A percentile compares a stretch with the other conserved stretches of the same genome.
Evolutionary conservation across 1,140 invertebrate species (phyloP).

Genomic region (Lasioglossum albipes): DNA sequence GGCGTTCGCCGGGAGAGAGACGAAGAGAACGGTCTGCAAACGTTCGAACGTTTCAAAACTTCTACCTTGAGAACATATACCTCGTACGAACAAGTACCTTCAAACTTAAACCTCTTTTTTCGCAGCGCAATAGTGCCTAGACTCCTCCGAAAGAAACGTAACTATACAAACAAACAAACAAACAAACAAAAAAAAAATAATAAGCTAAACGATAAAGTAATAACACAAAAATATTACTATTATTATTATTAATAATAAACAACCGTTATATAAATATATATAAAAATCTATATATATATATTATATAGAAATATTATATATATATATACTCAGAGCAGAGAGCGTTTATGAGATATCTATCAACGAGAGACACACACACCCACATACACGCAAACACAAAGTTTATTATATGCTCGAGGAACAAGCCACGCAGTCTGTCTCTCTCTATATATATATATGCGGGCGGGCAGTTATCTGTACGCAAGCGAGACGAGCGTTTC

Average conservation of each 20-base stretch:
- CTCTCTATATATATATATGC: neutral
- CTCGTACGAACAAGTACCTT: constrained; percentile 79
- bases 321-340: constrained; percentile 45
- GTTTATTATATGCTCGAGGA: constrained; percentile 6
- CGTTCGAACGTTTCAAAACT: constrained; percentile 38
- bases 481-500: too few species aligned
- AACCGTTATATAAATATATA: constrained; percentile 55
- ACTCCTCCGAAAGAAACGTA: constrained; percentile 62
- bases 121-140: constrained; percentile 79
- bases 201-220: constrained; percentile 10
- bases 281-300: constrained; percentile 25
- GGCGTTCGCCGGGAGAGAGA: neutral
- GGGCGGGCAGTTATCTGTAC: too few species aligned
- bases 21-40: too few species aligned
- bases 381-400: neutral
- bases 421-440: neutral
- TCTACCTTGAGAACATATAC: constrained; percentile 78
- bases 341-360: constrained; percentile 18
- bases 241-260: constrained; percentile 29
- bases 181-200: neutral
- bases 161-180: constrained; percentile 41
- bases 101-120: constrained; percentile 74
- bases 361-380: too few species aligned
- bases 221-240: constrained; percentile 27
- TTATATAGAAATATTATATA: constrained; percentile 23